These are phyloP conservation scores for Limnephilus rhombicus DNA, from an alignment of 2,888 invertebrate genomes.

Conservation along the genomic window DNA sequence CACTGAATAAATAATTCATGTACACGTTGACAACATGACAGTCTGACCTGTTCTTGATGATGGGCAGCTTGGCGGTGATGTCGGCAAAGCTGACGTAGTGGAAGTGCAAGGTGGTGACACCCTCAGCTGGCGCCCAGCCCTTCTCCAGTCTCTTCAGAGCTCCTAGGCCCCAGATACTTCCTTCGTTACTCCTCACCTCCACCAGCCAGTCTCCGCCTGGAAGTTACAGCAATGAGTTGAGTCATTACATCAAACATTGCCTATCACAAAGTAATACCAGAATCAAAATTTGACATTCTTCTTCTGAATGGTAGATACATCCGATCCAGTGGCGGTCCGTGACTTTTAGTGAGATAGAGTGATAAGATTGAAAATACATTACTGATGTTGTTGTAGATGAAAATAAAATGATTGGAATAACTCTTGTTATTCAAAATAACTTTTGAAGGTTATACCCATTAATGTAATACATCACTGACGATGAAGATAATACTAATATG, in stretches of 20 bases:
- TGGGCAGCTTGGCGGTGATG: constrained; percentile 84
- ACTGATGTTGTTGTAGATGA: no score
- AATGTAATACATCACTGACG: no score
- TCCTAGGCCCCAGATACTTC: constrained; percentile 93
- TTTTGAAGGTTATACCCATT: no score
- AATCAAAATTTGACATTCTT: background rate
- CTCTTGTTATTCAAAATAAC: no score
- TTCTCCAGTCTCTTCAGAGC: constrained; percentile 89
- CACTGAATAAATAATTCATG: no score
- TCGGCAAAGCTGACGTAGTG: constrained; percentile 93
- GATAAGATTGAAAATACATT: no score
- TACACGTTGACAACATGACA: background rate
- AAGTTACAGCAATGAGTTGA: background rate
- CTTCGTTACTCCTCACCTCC: constrained; percentile 89
- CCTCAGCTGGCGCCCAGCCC: constrained; percentile 86
- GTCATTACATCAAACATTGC: background rate
- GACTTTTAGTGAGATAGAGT: no score
- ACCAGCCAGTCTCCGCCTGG: constrained; percentile 92
- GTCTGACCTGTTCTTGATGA: constrained; percentile 82
- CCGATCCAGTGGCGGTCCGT: no score
- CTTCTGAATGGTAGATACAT: background rate
- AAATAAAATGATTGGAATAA: no score
- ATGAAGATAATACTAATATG: no score
- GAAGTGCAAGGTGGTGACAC: constrained; percentile 90
- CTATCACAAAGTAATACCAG: background rate